A percentile compares a stretch with the other conserved stretches of the same genome.
These are phyloP conservation scores for Diplogasteroides magnus DNA, from an alignment of 1,140 invertebrate genomes.

Conservation along the genomic window DNA sequence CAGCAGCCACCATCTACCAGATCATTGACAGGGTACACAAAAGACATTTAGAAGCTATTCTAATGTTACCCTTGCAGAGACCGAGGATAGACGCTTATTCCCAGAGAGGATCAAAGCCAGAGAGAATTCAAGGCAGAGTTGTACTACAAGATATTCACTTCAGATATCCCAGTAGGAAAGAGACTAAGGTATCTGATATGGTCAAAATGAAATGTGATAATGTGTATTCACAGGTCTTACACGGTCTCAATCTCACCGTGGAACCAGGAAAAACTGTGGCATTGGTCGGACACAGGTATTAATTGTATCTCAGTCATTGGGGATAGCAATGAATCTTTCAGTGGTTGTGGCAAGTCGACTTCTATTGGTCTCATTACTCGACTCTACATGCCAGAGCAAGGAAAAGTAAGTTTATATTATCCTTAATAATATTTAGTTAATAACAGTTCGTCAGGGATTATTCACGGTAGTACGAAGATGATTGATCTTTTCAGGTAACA, in stretches of 20 bases:
- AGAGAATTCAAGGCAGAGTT: conserved; percentile 49
- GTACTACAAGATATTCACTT: conserved; percentile 57
- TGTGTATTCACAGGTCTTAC: no score
- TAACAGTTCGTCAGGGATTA: no score
- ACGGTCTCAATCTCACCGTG: conserved; percentile 76
- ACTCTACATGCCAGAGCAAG: conserved; percentile 14
- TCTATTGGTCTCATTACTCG: conserved; percentile 11
- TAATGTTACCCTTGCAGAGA: conserved; percentile 17
- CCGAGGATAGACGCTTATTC: conserved; percentile 48
- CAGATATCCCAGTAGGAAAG: conserved; percentile 55
- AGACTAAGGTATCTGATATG: conserved; percentile 64
- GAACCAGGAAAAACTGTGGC: conserved; percentile 81
- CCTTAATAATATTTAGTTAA: no score
- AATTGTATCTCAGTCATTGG: background rate
- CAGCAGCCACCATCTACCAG: conserved; percentile 38
- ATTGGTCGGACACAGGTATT: conserved; percentile 67
- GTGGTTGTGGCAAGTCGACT: conserved; percentile 23
- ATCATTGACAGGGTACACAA: conserved; percentile 36
- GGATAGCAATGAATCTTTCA: background rate
- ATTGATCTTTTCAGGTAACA: conserved; percentile 42
- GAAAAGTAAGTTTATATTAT: background rate
- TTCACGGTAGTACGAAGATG: no score
- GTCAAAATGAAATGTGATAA: no score
- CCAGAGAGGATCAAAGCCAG: conserved; percentile 40
- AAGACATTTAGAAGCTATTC: background rate